These are phyloP conservation scores for Lasius fuliginosus DNA, from an alignment of 2,888 invertebrate genomes.

Conservation along the genomic window DNA sequence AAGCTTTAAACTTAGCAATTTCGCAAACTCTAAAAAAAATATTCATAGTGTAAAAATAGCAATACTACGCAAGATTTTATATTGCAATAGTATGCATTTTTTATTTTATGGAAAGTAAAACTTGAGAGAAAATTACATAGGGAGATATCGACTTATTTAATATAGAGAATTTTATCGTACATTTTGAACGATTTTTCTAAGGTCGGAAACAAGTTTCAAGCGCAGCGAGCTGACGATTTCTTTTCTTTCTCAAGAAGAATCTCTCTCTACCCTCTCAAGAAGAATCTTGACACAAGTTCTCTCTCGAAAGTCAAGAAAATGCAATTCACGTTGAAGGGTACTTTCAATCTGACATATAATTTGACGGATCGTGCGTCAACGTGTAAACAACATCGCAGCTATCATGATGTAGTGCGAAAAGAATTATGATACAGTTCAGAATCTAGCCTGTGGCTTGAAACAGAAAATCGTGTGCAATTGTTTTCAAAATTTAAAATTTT, in stretches of 20 bases:
- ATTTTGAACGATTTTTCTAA: background rate
- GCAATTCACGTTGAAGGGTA: slow-evolving; percentile 45
- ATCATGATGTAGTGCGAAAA: slow-evolving; percentile 17
- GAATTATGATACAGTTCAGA: background rate
- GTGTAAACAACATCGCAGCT: slow-evolving; percentile 5
- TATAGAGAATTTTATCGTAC: background rate
- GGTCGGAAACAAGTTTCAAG: background rate
- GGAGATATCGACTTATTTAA: background rate
- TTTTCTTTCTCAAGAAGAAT: background rate
- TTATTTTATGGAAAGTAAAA: background rate
- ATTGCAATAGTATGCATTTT: background rate
- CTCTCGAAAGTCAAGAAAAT: slow-evolving; percentile 34
- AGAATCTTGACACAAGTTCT: slow-evolving; percentile 26
- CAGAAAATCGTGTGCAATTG: background rate
- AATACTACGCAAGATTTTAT: background rate
- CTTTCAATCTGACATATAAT: slow-evolving; percentile 40
- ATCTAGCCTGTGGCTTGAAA: slow-evolving; percentile 13
- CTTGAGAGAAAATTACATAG: background rate
- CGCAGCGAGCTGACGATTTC: background rate
- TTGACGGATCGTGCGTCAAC: slow-evolving; percentile 20
- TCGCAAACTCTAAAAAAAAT: background rate
- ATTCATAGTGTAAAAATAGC: background rate
- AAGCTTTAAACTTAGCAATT: slow-evolving; percentile 7
- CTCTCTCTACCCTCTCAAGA: slow-evolving; percentile 1
- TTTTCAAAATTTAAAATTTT: background rate